Evolutionary conservation across 2,113 vertebrate species (phyloP).

Genomic region (Polypterus bichir): DNA sequence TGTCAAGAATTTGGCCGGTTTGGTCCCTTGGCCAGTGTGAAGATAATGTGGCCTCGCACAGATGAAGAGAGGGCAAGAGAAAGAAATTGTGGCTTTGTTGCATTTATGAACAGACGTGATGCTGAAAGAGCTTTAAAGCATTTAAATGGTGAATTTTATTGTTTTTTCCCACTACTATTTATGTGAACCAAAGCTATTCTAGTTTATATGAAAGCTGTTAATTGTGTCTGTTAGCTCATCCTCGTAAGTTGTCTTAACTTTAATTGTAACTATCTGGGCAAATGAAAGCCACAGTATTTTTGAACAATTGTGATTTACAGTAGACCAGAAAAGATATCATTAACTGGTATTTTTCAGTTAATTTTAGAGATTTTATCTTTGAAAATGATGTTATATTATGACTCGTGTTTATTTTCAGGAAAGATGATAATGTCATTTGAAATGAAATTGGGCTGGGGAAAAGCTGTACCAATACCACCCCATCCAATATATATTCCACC

Average conservation of each 20-base stretch:
- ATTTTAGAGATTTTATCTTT: too few relatives aligned
- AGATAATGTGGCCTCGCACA: constrained; percentile 98
- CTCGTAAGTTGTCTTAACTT: too few relatives aligned
- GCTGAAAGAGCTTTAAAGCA: constrained; percentile 94
- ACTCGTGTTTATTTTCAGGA: constrained; percentile 43
- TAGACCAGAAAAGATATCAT: too few relatives aligned
- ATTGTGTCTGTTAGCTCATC: too few relatives aligned
- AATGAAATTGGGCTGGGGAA: constrained; percentile 98
- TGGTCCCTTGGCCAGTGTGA: constrained; percentile 91
- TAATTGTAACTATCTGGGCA: too few relatives aligned
- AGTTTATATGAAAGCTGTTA: too few relatives aligned
- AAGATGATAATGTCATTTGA: constrained; percentile 99
- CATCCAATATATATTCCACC: constrained; percentile 98
- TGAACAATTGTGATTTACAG: too few relatives aligned
- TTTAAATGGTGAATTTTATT: constrained; percentile 67
- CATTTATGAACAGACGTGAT: constrained; percentile 97
- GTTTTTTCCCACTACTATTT: too few relatives aligned
- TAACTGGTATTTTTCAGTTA: too few relatives aligned
- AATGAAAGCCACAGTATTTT: too few relatives aligned
- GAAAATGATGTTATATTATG: too few relatives aligned
- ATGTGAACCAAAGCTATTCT: too few relatives aligned
- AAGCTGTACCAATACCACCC: constrained; percentile 95
- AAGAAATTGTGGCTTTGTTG: constrained; percentile 97
- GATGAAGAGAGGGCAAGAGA: constrained; percentile 96
- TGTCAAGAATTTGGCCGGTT: constrained; percentile 97